Evolutionary conservation across 2,113 vertebrate species (phyloP), one percentile per base, ranked within the genome.

Genomic region (Sisor rabdophorus): DNA sequence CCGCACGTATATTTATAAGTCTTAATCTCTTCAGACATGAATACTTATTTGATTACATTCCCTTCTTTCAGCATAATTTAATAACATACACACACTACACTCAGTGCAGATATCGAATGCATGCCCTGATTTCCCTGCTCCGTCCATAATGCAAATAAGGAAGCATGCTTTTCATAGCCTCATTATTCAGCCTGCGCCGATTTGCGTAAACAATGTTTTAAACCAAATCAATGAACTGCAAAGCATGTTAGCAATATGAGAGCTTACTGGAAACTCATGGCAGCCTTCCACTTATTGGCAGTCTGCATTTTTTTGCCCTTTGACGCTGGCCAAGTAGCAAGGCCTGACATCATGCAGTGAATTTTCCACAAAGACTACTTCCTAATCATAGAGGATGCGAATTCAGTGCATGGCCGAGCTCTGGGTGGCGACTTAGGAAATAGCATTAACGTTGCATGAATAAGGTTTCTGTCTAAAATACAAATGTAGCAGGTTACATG

Each of bases 281-380:
- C 82, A 83, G 70, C 73, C 81, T 87, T 75, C 71, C 81, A 70
- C 80, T 86, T 83, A 86, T 86, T 88, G 84, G 83, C 80, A 79
- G 76, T 48, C 80, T 83, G 81, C 52, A 10, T 54, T 82, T 85
- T 86, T 82, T 81, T 87, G 81, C 87, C 84, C 84, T 86, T 86
- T 89, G 83, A 85, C 71, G 83, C 50, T 0, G 13, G 76, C 84
- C 83, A 85, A 88, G 80, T 77, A 75, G 79, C 72, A 65, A 79
- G 55, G 16, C 67, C 5, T 90, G 87, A 89, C 85, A 82, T 90
- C 86, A 90, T 76, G 71, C 59, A 72, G 26, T 74, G 77, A 65
- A 82, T 82, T 85, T 82, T 89, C 80, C 84, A 80, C 73, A 26
- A 24, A 75, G 85, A 80, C 81, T 60, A 67, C 75, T 73, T 87